phyloP scores from a whole-genome alignment of 2,888 invertebrate genomes.

The Mythimna loreyi region DNA sequence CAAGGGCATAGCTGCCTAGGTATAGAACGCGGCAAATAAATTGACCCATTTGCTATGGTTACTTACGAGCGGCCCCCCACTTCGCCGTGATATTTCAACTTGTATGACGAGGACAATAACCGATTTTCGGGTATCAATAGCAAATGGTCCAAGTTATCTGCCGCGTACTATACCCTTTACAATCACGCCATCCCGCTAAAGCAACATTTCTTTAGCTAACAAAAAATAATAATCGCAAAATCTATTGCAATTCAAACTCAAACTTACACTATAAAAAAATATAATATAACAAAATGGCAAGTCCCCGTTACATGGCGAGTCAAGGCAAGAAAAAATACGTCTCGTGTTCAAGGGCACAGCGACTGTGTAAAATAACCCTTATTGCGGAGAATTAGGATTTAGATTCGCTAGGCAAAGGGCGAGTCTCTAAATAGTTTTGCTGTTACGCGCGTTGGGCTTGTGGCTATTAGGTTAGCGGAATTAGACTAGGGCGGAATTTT shows the following conservation, averaged over 20 bases:
- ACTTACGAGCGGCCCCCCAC: too few relatives aligned
- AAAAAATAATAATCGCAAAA: background rate
- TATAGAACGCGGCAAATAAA: slow-evolving; percentile 10
- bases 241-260: slow-evolving; percentile 26
- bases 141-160: too few relatives aligned
- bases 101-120: too few relatives aligned
- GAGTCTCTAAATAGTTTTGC: slow-evolving; percentile 63
- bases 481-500: slow-evolving; percentile 20
- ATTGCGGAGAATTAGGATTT: slow-evolving; percentile 9
- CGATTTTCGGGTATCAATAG: too few relatives aligned
- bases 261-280: slow-evolving; percentile 32
- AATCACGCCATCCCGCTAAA: background rate
- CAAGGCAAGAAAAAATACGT: slow-evolving; percentile 64
- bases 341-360: slow-evolving; percentile 33
- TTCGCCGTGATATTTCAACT: too few relatives aligned
- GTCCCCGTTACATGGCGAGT: slow-evolving; percentile 57
- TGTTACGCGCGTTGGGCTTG: slow-evolving; percentile 57
- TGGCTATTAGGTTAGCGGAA: slow-evolving; percentile 42
- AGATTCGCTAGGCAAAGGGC: slow-evolving; percentile 59
- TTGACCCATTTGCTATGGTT: too few relatives aligned
- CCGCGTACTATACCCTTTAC: too few relatives aligned
- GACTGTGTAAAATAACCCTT: slow-evolving; percentile 37
- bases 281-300: slow-evolving; percentile 50
- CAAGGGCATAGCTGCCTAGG: background rate
- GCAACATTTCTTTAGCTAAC: background rate